Base-by-base conservation (phyloP, 2,113 vertebrate species). In the Megaceryle torquata region DNA sequence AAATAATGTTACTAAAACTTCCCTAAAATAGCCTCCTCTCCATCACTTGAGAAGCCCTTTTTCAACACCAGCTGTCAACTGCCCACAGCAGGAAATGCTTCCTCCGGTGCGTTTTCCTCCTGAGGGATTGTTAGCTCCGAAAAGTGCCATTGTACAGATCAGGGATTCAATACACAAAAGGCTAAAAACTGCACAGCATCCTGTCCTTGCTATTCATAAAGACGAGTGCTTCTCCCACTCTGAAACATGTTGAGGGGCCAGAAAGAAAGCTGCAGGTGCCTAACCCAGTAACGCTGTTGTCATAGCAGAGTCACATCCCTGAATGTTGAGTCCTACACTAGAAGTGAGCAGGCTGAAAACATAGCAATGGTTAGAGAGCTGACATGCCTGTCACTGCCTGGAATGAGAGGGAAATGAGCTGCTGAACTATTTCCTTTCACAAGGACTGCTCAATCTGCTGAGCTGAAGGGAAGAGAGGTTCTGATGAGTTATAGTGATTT, bases 121-220 rank as follows among this genome's bases (percentile, higher is more conserved):
- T 68, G 63, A 79, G 96, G 92, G 91, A 95, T 87, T 61, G 26
- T 7, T 41, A 84, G 63, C 72, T 94, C 90, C 84, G 75, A 84
- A 89, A 91, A 57, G 33, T 5, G 35, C 83, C 83, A 97, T 95
- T 97, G 95, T 96, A 82, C 86, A 70, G 88, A 84, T 65, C 69
- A 69, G 79, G 80, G 88, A 76, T 88, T 96, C 90, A 94, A 72
- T 91, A 92, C 83, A 96, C 96, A 96, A 97, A 97, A 89, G 95
- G 96, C 96, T 96, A 96, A 96, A 96, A 96, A 96, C 93, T 97
- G 92, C 95, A 46, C 93, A 65, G 95, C 94, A 96, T 97, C 96
- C 96, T 96, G 96, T 96, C 81, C 91, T 84, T 17, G 31, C 82
- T 93, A 67, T 76, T 96, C 69, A 70, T 67, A 25, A 72, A 76